Evolutionary conservation across 1,140 invertebrate genomes (phyloP), one percentile per base, ranked within the genome.

Genomic region (Drosophila gunungcola): DNA sequence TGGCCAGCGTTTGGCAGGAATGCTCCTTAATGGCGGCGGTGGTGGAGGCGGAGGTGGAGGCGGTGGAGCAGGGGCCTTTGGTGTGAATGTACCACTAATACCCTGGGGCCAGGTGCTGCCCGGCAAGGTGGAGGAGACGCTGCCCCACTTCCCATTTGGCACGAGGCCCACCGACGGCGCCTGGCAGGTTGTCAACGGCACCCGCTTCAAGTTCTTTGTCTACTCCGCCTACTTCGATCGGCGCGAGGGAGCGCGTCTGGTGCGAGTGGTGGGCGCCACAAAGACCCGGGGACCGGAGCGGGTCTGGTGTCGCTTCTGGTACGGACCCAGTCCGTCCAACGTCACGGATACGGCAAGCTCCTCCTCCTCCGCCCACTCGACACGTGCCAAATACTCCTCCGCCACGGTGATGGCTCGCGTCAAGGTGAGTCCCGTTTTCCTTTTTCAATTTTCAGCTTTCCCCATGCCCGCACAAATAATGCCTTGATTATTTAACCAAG

Each of bases 271-370:
- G 64, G 97, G 96, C n/a, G 97, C 97, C 9, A 97, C 97, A 0
- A 96, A 96, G 93, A 98, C 97, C 0, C 94, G 96, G 73, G 95
- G 95, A 11, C 95, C 96, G 0, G 97, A 98, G 75, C 93, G 94
- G n/a, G 97, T 98, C 3, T 96, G 96, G 94, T 98, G 97, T 83
- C 94, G 96, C n/a, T 94, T 98, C 46, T 97, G 97, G 95, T 96
- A 97, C 79, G 93, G 88, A 4, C 82, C 82, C 6, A 61, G 92
- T 13, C 41, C 62, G 65, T 16, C 79, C 84, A 80, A 90, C 48
- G 58, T 16, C 61, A 73, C 51, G 10, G 80, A 81, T 81, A 80
- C 73, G 42, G 60, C 16, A 21, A 21, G 46, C 13, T 43, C 55
- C 0, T 36, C 52, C 0, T 38, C 51, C 27, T 54, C 55, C 0